Evolutionary conservation across 2,888 invertebrate species (phyloP), one percentile per base, ranked within the genome.

Genomic region (Crossocerus cetratus): DNA sequence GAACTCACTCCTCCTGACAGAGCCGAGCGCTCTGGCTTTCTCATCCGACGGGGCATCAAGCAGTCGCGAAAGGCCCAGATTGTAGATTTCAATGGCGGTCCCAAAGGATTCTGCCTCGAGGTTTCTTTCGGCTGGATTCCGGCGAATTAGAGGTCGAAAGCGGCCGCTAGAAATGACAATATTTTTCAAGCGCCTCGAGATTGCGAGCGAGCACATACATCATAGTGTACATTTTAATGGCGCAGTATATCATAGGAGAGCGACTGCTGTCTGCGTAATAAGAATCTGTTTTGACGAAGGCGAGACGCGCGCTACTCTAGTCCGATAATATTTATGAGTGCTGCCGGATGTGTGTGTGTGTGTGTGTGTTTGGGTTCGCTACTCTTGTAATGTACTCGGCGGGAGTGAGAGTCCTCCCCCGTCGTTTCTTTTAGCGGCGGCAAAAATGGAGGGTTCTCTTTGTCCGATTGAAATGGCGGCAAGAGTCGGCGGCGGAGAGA

Each of bases 51-150:
- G 66, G 60, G 61, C 81, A 55, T 60, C 54, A 44, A n/a, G 69
- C 42, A n/a, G n/a, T n/a, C 59, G 57, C 66, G 32, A 74, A 65
- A 72, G 60, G 32, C 54, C 53, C 59, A 66, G 72, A 56, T 62
- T 68, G 70, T 74, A n/a, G n/a, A 77, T 78, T 78, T 76, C 76
- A 60, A 66, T 74, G 81, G 61, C 74, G 73, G 66, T 64, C 60
- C 56, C 75, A 78, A 70, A 32, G 21, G n/a, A 53, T 20, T 32
- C 55, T 11, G 57, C 14, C 59, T 60, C 55, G 53, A 42, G 42
- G n/a, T 42, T 53, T 45, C 43, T 56, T 53, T 45, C 54, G 13
- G 43, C 2, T 69, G n/a, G n/a, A n/a, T n/a, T n/a, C n/a, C n/a
- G n/a, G n/a, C n/a, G n/a, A n/a, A n/a, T n/a, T n/a, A n/a, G n/a